A percentile compares a stretch with the other conserved stretches of the same genome.
These are phyloP conservation scores for Episyrphus balteatus DNA, from an alignment of 1,140 invertebrate genomes.

Conservation along the genomic window DNA sequence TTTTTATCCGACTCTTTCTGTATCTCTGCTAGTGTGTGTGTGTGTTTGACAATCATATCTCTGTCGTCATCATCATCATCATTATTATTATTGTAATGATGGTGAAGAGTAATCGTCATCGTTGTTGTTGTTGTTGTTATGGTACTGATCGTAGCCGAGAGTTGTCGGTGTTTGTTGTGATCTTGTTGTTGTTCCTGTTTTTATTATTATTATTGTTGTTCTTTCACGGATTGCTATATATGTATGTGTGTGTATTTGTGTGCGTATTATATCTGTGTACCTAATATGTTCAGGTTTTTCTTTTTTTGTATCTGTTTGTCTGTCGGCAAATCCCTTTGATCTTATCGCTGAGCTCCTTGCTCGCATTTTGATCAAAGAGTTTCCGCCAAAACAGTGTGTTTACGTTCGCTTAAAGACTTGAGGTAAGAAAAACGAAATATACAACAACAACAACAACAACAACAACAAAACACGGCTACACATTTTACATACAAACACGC, in stretches of 20 bases:
- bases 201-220: neutral
- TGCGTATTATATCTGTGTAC: neutral
- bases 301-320: conserved; percentile 5
- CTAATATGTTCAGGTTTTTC: neutral
- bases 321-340: conserved; percentile 35
- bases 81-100: no score
- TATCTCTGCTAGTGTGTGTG: no score
- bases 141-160: neutral
- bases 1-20: no score
- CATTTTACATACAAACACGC: no score
- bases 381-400: conserved; percentile 30
- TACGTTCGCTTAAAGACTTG: conserved; percentile 9
- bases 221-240: conserved; percentile 2
- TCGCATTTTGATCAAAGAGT: conserved; percentile 39
- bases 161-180: no score
- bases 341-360: conserved; percentile 38
- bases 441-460: conserved; percentile 7
- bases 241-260: neutral
- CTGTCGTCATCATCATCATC: no score
- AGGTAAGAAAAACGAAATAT: conserved; percentile 8
- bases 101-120: conserved; percentile 1
- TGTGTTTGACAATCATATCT: no score
- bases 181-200: conserved; percentile 3
- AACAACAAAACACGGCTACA: neutral
- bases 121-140: neutral